phyloP scores from a whole-genome alignment of 1,140 invertebrate genomes.

The Plutomurus gul region DNA sequence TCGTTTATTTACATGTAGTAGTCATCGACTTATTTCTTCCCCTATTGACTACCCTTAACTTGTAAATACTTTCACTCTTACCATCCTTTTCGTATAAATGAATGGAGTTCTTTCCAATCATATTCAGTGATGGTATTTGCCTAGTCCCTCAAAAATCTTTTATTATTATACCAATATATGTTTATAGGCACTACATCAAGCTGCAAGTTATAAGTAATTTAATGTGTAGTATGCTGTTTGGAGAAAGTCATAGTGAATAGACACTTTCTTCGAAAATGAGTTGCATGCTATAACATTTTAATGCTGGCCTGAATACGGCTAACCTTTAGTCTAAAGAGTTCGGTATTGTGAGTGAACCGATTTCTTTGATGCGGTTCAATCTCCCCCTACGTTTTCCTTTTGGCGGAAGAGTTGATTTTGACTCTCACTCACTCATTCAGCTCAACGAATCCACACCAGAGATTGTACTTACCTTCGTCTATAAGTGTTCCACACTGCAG shows the following conservation, averaged over 20 bases:
- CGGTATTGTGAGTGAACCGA: not conserved
- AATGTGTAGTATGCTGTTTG: too few species aligned
- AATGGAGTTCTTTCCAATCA: too few species aligned
- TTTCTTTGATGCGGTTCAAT: not conserved
- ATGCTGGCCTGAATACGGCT: too few species aligned
- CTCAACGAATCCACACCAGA: not conserved
- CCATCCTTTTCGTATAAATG: not conserved
- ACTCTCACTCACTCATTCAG: slow-evolving; percentile 2
- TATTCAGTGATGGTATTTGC: too few species aligned
- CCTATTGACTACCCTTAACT: not conserved
- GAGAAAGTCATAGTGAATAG: too few species aligned
- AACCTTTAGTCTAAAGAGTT: not conserved
- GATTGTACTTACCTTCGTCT: not conserved
- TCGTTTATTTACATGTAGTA: not conserved
- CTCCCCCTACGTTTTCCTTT: not conserved
- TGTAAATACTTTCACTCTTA: not conserved
- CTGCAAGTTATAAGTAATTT: too few species aligned
- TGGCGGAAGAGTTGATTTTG: slow-evolving; percentile 4
- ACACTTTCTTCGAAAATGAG: too few species aligned
- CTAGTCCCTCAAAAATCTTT: too few species aligned
- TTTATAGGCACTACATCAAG: too few species aligned
- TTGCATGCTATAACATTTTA: too few species aligned
- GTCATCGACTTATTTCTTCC: not conserved
- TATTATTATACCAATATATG: too few species aligned
- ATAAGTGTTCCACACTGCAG: not conserved